Evolutionary conservation across 92 coral and sea anemone species (phyloP).

Genomic region (Palythoa heliodiscus): DNA sequence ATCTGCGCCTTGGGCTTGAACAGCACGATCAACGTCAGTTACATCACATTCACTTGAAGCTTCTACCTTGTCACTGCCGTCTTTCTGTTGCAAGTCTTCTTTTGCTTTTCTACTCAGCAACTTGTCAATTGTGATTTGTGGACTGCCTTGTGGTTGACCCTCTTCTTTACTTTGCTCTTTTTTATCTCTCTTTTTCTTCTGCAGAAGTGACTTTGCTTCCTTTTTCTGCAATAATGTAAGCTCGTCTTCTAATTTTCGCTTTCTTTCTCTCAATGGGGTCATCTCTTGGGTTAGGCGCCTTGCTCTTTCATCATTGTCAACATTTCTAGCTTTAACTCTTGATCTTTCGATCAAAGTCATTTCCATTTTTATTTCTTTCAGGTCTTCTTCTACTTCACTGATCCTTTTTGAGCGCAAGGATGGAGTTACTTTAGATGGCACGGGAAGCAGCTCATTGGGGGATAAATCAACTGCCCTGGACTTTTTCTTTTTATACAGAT

Average conservation of each 20-base stretch:
- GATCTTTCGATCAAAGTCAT: slow-evolving; percentile 47
- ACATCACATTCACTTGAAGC: slow-evolving; percentile 14
- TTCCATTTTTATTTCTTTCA: slow-evolving; percentile 56
- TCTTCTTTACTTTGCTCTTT: slow-evolving; percentile 27
- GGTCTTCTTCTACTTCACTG: slow-evolving; percentile 55
- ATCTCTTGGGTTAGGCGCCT: slow-evolving; percentile 57
- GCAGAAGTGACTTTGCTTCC: slow-evolving; percentile 55
- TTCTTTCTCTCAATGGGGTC: slow-evolving; percentile 47
- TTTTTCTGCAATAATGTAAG: slow-evolving; percentile 46
- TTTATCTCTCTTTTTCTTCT: slow-evolving; percentile 45
- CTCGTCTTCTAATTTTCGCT: slow-evolving; percentile 50
- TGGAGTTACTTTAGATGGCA: slow-evolving; percentile 51
- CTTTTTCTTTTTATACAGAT: slow-evolving; percentile 52
- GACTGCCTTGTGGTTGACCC: slow-evolving; percentile 33
- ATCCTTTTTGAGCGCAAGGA: slow-evolving; percentile 55
- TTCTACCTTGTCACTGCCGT: slow-evolving; percentile 16
- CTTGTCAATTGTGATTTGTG: slow-evolving; percentile 13
- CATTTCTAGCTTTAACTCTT: slow-evolving; percentile 52
- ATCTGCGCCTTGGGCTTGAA: slow-evolving; percentile 16
- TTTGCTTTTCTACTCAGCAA: slow-evolving; percentile 13
- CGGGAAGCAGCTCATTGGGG: slow-evolving; percentile 28
- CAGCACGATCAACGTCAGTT: slow-evolving; percentile 16
- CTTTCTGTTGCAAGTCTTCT: slow-evolving; percentile 14
- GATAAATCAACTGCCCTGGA: slow-evolving; percentile 51
- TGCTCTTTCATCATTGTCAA: slow-evolving; percentile 53